Evolutionary conservation across 2,113 vertebrate genomes (phyloP).

Genomic region (Cynopterus brachyotis): DNA sequence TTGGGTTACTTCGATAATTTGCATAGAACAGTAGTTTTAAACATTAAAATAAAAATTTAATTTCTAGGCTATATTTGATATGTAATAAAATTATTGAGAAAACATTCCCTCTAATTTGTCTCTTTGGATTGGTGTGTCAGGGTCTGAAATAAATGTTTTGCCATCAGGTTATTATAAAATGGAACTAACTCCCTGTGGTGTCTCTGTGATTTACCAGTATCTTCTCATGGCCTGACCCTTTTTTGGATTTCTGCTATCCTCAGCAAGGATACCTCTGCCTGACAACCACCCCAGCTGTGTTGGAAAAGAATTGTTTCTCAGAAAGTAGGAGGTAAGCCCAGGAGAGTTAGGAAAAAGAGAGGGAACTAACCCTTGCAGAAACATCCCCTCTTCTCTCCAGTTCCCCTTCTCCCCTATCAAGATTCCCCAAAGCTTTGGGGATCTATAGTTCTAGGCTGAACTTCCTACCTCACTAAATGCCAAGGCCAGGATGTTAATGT

Average conservation of each 20-base stretch:
- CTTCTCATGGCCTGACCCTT: conserved; percentile 20
- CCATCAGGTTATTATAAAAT: not conserved
- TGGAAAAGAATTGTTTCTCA: conserved; percentile 44
- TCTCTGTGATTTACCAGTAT: conserved; percentile 44
- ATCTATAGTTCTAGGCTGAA: conserved; percentile 43
- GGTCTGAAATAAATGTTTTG: conserved; percentile 21
- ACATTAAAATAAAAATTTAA: not conserved
- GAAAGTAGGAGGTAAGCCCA: conserved; percentile 58
- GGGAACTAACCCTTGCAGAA: conserved; percentile 33
- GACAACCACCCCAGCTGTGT: conserved; percentile 57
- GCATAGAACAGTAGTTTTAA: not conserved
- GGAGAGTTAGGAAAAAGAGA: not conserved
- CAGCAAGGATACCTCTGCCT: not conserved
- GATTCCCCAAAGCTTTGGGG: conserved; percentile 58
- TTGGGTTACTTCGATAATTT: not conserved
- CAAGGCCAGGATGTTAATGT: conserved; percentile 53
- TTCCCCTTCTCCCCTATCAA: not conserved
- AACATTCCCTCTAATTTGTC: not conserved
- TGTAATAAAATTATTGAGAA: not conserved
- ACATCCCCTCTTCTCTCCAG: conserved; percentile 28
- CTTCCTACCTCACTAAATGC: conserved; percentile 65
- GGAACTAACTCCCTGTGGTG: not conserved
- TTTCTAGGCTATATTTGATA: not conserved
- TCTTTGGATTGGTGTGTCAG: not conserved
- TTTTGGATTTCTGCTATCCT: conserved; percentile 7